Conservation (phyloP, 1,140 invertebrate genomes). For the Drosophila dunni region DNA sequence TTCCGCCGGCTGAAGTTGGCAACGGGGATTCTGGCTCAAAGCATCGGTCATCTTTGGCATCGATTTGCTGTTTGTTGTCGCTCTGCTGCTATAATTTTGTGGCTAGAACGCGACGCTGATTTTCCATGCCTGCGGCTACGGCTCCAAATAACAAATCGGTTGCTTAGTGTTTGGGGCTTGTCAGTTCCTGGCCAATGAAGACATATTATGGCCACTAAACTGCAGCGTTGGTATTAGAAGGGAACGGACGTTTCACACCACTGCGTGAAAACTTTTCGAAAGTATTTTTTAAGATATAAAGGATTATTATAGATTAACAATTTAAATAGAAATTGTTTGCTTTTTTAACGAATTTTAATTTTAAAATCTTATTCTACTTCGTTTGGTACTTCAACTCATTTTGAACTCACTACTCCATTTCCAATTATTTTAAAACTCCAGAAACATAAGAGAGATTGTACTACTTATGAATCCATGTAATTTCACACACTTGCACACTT, state of each 20-base stretch:
- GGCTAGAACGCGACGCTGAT: slow-evolving; percentile 56
- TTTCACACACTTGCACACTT: background rate
- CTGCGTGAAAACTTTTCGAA: too few relatives aligned
- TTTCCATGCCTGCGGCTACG: slow-evolving; percentile 55
- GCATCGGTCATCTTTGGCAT: slow-evolving; percentile 37
- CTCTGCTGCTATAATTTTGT: slow-evolving; percentile 52
- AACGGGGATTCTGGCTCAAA: background rate
- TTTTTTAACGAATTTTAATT: too few relatives aligned
- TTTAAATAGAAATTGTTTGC: too few relatives aligned
- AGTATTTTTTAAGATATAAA: too few relatives aligned
- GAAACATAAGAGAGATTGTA: background rate
- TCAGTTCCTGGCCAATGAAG: slow-evolving; percentile 65
- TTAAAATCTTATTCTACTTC: background rate
- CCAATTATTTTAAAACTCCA: background rate
- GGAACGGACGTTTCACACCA: too few relatives aligned
- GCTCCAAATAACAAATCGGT: slow-evolving; percentile 36
- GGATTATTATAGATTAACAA: too few relatives aligned
- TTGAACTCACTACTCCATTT: background rate
- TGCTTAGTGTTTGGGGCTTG: slow-evolving; percentile 27
- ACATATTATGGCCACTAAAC: slow-evolving; percentile 52
- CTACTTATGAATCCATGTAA: background rate
- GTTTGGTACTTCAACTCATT: background rate
- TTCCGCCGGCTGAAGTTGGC: slow-evolving; percentile 45
- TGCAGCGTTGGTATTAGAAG: slow-evolving; percentile 14
- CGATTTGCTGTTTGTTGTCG: slow-evolving; percentile 52